Evolutionary conservation across 2,888 invertebrate species (phyloP).

Genomic region (Hesperia comma): DNA sequence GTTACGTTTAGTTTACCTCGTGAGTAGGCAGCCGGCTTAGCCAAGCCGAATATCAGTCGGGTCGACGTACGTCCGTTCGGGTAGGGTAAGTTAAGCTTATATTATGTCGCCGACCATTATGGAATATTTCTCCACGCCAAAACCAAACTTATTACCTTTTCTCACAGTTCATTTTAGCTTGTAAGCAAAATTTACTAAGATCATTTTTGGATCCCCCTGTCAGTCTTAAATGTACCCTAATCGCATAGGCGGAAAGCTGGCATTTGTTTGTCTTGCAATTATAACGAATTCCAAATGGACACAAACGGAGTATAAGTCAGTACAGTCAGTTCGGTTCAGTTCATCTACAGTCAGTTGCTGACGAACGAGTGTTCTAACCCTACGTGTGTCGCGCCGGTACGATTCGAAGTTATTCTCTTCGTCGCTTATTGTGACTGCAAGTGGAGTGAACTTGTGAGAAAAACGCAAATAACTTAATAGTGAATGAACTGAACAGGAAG

Average conservation of each 20-base stretch:
- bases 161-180: too few species aligned
- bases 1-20: background rate
- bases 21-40: background rate
- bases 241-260: too few species aligned
- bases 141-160: too few species aligned
- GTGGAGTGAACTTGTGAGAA: constrained; percentile 68
- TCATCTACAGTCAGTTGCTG: constrained; percentile 39
- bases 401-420: constrained; percentile 67
- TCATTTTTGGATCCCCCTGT: too few species aligned
- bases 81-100: too few species aligned
- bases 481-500: constrained; percentile 21
- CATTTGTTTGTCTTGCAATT: too few species aligned
- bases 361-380: constrained; percentile 53
- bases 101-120: too few species aligned
- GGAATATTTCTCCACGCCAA: too few species aligned
- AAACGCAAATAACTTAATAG: constrained; percentile 14
- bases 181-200: too few species aligned
- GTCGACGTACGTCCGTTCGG: background rate
- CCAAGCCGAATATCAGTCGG: constrained; percentile 5
- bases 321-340: background rate
- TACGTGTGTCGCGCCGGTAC: constrained; percentile 58
- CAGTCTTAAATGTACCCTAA: too few species aligned
- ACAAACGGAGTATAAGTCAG: too few species aligned
- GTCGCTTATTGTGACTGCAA: constrained; percentile 72
- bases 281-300: too few species aligned